Evolutionary conservation across 2,113 vertebrate genomes (phyloP).

Genomic region (Cyphomyrus discorhynchus): DNA sequence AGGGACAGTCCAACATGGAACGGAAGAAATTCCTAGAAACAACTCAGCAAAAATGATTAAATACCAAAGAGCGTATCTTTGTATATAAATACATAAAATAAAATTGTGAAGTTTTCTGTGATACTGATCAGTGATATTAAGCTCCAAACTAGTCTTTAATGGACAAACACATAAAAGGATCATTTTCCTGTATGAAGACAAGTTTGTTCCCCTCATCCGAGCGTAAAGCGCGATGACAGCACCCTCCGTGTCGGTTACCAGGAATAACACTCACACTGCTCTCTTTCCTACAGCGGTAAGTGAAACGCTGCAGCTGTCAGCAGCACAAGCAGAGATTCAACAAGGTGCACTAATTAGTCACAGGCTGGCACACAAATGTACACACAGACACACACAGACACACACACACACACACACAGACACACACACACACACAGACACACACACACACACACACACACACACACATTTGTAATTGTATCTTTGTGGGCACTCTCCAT

Average conservation of each 20-base stretch:
- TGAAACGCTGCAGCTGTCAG: conserved; percentile 39
- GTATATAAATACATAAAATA: not conserved
- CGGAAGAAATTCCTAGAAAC: not conserved
- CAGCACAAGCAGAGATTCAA: conserved; percentile 33
- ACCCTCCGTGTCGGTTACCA: not conserved
- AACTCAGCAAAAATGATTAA: not conserved
- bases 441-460: conserved; percentile 2
- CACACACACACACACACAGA: not conserved
- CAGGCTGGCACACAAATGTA: conserved; percentile 16
- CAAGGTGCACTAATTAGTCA: conserved; percentile 36
- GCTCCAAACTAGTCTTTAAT: not conserved
- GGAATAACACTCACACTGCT: conserved; percentile 28
- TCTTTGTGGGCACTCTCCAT: not conserved
- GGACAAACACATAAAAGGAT: not conserved
- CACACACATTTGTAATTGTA: not conserved
- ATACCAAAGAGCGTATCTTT: not conserved
- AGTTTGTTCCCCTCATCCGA: not conserved
- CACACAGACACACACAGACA: conserved; percentile 2
- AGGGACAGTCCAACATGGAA: not conserved
- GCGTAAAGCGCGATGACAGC: not conserved
- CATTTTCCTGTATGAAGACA: not conserved
- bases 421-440: conserved; percentile 5
- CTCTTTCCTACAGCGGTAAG: conserved; percentile 33
- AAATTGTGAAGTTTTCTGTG: not conserved
- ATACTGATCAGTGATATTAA: not conserved